Evolutionary conservation across 2,888 invertebrate genomes (phyloP).

Genomic region (Lacanobia oleracea): DNA sequence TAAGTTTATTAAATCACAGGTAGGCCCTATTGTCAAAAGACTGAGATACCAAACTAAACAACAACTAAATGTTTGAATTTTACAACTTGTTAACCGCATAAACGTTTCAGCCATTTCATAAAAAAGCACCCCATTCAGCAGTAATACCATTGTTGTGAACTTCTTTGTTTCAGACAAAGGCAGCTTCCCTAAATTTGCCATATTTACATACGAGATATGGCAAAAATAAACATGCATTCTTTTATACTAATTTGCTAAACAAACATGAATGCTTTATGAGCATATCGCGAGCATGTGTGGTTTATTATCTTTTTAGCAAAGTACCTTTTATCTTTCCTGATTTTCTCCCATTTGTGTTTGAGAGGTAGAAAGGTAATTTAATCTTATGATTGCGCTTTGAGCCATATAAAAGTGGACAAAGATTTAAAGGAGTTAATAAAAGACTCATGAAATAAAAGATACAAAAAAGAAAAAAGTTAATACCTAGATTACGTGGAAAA

Average conservation of each 20-base stretch:
- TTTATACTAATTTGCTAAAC: constrained; percentile 41
- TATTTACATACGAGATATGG: constrained; percentile 41
- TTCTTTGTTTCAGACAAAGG: constrained; percentile 56
- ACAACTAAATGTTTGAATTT: neutral
- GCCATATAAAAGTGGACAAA: constrained; percentile 9
- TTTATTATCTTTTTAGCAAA: constrained; percentile 27
- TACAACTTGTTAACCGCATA: neutral
- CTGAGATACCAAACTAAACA: no score
- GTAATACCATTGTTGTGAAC: constrained; percentile 50
- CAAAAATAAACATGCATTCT: constrained; percentile 36
- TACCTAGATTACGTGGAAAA: constrained; percentile 1
- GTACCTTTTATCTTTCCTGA: constrained; percentile 27
- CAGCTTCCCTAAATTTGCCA: constrained; percentile 37
- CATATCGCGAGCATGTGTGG: constrained; percentile 7
- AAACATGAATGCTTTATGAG: constrained; percentile 34
- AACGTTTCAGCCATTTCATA: constrained; percentile 34
- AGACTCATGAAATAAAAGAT: neutral
- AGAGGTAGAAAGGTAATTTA: constrained; percentile 3
- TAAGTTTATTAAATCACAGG: no score
- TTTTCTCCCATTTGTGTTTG: constrained; percentile 16
- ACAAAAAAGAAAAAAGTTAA: neutral
- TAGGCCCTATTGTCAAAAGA: no score
- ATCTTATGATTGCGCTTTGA: constrained; percentile 15
- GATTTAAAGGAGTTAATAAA: neutral
- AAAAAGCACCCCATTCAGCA: constrained; percentile 39